A percentile compares a stretch with the other conserved stretches of the same genome.
Evolutionary conservation across 2,888 invertebrate genomes (phyloP).

Genomic region (Megamerina dolium): DNA sequence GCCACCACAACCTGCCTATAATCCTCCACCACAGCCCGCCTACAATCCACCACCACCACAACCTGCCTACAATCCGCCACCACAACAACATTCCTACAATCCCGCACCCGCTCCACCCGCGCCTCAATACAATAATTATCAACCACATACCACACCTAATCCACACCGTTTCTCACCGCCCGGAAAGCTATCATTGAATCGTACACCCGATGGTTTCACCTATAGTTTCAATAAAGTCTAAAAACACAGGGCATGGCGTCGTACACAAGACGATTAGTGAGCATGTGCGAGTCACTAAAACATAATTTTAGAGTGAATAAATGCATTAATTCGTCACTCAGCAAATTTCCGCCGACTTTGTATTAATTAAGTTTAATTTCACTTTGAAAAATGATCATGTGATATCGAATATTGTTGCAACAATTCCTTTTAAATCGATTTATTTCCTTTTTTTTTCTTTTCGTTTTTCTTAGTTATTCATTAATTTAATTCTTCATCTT

Average conservation of each 20-base stretch:
- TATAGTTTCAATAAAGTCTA: constrained; percentile 72
- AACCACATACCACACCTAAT: constrained; percentile 58
- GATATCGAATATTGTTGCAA: constrained; percentile 27
- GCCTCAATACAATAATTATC: constrained; percentile 39
- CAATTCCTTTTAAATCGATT: constrained; percentile 26
- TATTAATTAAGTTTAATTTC: constrained; percentile 10
- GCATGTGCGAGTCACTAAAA: too few species aligned
- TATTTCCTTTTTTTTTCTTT: too few species aligned
- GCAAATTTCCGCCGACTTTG: neutral
- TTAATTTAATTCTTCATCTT: too few species aligned
- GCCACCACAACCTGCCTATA: constrained; percentile 48
- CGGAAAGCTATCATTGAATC: constrained; percentile 77
- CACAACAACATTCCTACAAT: constrained; percentile 18
- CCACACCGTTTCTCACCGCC: constrained; percentile 76
- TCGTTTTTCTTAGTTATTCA: too few species aligned
- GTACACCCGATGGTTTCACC: constrained; percentile 82
- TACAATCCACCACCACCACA: constrained; percentile 43
- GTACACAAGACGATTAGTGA: too few species aligned
- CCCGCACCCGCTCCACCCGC: constrained; percentile 47
- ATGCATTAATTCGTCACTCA: neutral
- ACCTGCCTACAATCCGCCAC: constrained; percentile 45
- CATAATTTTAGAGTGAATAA: too few species aligned
- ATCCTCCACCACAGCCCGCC: constrained; percentile 29
- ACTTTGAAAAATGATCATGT: constrained; percentile 11
- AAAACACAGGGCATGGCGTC: too few species aligned